These are phyloP conservation scores for Steinernema khuongi DNA, from an alignment of 1,140 invertebrate genomes.

Conservation along the genomic window DNA sequence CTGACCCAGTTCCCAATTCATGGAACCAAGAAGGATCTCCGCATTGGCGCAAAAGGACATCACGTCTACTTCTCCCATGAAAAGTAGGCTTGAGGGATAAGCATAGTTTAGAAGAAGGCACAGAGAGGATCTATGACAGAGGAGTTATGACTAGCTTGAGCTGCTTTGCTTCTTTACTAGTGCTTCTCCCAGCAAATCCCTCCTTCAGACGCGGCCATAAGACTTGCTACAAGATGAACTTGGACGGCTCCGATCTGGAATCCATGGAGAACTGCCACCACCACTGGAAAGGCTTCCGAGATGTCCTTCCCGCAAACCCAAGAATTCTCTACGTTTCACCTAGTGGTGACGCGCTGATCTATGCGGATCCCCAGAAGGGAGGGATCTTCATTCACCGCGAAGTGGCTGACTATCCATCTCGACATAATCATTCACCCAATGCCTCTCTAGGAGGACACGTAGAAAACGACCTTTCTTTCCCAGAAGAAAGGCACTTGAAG, in stretches of 20 bases:
- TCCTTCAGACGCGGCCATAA: background rate
- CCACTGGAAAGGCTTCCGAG: background rate
- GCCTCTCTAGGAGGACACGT: background rate
- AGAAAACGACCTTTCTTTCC: background rate
- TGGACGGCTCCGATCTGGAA: background rate
- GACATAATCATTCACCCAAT: background rate
- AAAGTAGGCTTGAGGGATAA: background rate
- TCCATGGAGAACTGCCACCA: background rate
- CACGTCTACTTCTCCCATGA: background rate
- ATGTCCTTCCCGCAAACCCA: background rate
- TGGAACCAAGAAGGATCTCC: background rate
- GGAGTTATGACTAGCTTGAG: too few species aligned
- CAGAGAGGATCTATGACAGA: too few species aligned
- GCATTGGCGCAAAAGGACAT: background rate
- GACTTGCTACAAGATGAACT: background rate
- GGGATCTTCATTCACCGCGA: background rate
- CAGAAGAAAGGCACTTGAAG: constrained; percentile 35
- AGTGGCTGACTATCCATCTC: background rate
- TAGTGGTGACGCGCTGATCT: background rate
- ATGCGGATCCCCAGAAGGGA: background rate
- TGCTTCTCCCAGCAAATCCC: background rate
- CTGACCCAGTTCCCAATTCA: background rate
- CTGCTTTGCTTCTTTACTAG: too few species aligned
- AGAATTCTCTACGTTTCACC: background rate
- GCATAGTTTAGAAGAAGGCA: too few species aligned